These are phyloP conservation scores for Maccullochella peelii DNA, from an alignment of 2,113 vertebrate species.

Conservation along the genomic window DNA sequence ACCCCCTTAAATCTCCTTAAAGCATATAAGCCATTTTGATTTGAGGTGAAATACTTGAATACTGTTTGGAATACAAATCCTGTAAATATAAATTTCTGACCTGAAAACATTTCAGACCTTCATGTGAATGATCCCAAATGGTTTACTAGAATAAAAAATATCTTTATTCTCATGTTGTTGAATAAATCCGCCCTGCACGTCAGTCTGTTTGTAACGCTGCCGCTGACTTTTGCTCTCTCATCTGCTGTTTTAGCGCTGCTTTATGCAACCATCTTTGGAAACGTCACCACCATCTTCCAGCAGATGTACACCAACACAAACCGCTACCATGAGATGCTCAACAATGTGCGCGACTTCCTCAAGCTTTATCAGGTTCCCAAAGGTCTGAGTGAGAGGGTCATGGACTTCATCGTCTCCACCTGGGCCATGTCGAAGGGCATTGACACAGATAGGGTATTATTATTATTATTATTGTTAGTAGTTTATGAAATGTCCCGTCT, in stretches of 20 bases:
- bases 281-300: slow-evolving; percentile 99
- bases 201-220: neutral
- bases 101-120: neutral
- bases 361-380: slow-evolving; percentile 99
- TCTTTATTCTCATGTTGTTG: neutral
- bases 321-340: slow-evolving; percentile 98
- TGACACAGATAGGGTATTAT: slow-evolving; percentile 97
- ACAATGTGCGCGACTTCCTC: slow-evolving; percentile 98
- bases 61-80: neutral
- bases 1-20: neutral
- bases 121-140: neutral
- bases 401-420: slow-evolving; percentile 99
- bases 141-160: neutral
- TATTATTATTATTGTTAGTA: too few species aligned
- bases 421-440: slow-evolving; percentile 99
- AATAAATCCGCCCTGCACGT: neutral
- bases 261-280: slow-evolving; percentile 99
- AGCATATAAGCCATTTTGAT: neutral
- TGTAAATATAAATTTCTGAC: neutral
- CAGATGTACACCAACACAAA: slow-evolving; percentile 99
- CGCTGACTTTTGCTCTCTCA: neutral
- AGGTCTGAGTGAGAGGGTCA: slow-evolving; percentile 98
- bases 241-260: slow-evolving; percentile 90
- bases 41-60: neutral
- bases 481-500: too few species aligned